Evolutionary conservation across 2,797 vertebrate species (phyloP).

Genomic region (Anabacerthia variegaticeps): DNA sequence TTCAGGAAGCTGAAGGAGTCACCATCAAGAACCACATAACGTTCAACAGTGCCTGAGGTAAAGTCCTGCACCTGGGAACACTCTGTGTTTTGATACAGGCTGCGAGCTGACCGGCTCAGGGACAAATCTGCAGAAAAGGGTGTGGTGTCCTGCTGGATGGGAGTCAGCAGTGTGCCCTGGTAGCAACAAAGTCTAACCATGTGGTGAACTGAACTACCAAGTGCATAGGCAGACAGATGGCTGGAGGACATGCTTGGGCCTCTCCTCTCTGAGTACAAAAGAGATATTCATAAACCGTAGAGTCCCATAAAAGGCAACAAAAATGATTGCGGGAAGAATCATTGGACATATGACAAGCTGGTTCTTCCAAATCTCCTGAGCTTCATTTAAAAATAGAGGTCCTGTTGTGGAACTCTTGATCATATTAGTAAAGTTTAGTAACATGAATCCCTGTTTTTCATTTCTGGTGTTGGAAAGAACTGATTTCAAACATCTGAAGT

Average conservation of each 20-base stretch:
- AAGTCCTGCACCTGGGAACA: neutral
- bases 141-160: neutral
- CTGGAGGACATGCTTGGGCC: neutral
- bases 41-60: neutral
- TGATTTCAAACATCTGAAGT: neutral
- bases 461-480: neutral
- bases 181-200: neutral
- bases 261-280: neutral
- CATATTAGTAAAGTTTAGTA: neutral
- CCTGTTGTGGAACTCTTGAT: neutral
- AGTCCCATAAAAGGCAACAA: neutral
- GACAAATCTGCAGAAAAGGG: neutral
- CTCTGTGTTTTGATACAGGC: no score
- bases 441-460: neutral
- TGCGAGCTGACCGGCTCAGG: neutral
- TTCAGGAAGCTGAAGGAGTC: neutral
- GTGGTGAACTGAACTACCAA: neutral
- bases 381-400: neutral
- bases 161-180: neutral
- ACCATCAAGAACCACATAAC: neutral
- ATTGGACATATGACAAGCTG: neutral
- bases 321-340: rapidly evolving
- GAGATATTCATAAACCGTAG: neutral
- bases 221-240: neutral
- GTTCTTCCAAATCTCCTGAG: neutral